These are phyloP conservation scores for Cephus nigrinus DNA, from an alignment of 2,888 invertebrate species.

Conservation along the genomic window DNA sequence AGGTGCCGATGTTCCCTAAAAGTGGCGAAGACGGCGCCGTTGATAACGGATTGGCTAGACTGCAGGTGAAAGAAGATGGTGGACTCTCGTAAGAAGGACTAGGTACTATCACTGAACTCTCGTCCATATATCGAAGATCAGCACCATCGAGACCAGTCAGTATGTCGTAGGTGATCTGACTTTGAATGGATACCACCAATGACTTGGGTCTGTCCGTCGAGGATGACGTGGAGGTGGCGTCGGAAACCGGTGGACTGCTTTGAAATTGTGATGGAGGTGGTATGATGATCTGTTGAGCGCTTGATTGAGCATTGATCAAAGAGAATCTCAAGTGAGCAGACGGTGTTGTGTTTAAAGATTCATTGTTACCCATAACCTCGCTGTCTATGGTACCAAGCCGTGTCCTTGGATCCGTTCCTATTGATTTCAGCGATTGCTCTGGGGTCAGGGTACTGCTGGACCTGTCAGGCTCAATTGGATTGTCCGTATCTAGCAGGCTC, in stretches of 20 bases:
- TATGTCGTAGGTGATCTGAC: conserved; percentile 78
- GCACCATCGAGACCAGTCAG: conserved; percentile 84
- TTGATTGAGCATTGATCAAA: conserved; percentile 33
- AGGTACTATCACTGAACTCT: conserved; percentile 85
- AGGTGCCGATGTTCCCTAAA: conserved; percentile 66
- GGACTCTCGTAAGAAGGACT: conserved; percentile 85
- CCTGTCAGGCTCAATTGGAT: conserved; percentile 62
- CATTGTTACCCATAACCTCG: conserved; percentile 12
- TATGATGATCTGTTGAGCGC: conserved; percentile 73
- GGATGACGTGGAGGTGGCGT: conserved; percentile 69
- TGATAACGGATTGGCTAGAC: conserved; percentile 64
- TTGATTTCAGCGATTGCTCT: conserved; percentile 51
- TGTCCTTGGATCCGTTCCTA: conserved; percentile 29
- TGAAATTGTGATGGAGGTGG: conserved; percentile 81
- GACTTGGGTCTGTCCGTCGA: conserved; percentile 52
- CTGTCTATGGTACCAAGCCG: not conserved
- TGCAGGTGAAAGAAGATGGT: conserved; percentile 71
- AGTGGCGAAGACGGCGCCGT: conserved; percentile 74
- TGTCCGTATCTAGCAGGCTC: conserved; percentile 74
- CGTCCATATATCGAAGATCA: conserved; percentile 92
- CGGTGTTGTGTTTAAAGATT: conserved; percentile 43
- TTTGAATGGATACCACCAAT: conserved; percentile 65
- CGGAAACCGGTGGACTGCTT: conserved; percentile 75
- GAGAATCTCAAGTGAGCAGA: conserved; percentile 40
- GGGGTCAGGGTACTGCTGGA: conserved; percentile 63